Conservation (phyloP, 2,888 invertebrate species). For the Oeneis ivallda region DNA sequence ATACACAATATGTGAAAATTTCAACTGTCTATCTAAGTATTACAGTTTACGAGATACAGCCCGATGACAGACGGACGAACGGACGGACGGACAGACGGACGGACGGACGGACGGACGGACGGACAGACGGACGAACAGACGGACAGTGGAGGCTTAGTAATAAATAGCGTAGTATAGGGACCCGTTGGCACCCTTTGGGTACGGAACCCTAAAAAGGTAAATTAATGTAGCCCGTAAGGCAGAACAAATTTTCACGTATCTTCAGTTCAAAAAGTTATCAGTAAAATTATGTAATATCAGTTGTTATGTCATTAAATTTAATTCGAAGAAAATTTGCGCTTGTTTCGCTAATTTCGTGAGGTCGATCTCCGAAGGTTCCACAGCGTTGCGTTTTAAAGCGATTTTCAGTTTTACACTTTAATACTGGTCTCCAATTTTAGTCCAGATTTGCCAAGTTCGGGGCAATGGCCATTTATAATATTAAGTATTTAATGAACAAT, state of each 20-base stretch:
- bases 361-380: constrained; percentile 52
- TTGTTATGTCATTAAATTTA: constrained; percentile 70
- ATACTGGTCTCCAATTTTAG: neutral
- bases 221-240: constrained; percentile 24
- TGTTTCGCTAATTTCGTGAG: constrained; percentile 65
- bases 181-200: too few species aligned
- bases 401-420: constrained; percentile 59
- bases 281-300: constrained; percentile 59
- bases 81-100: too few species aligned
- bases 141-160: too few species aligned
- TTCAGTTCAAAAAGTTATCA: constrained; percentile 62
- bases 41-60: too few species aligned
- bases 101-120: too few species aligned
- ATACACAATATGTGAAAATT: too few species aligned
- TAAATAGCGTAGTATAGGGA: too few species aligned
- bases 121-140: too few species aligned
- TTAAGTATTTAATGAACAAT: neutral
- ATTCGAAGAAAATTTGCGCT: constrained; percentile 65
- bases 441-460: neutral
- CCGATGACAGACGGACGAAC: too few species aligned
- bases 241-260: constrained; percentile 33
- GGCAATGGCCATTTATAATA: too few species aligned
- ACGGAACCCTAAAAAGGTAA: constrained; percentile 26
- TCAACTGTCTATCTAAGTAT: too few species aligned
- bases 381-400: constrained; percentile 72